phyloP scores from a whole-genome alignment of 1,140 invertebrate species.

The Bombus fervidus region DNA sequence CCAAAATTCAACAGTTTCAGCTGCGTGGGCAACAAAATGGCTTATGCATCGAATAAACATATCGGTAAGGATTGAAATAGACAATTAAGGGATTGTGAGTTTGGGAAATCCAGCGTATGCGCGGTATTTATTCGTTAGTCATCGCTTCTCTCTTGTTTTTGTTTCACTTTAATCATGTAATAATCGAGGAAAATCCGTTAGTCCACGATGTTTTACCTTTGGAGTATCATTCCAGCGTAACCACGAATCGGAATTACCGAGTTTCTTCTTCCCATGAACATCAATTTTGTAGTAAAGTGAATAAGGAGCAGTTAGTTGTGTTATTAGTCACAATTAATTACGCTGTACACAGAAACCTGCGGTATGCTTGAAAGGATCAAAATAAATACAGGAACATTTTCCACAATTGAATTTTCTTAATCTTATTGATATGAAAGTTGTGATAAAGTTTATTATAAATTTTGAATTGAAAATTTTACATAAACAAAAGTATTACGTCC shows the following conservation, averaged over 20 bases:
- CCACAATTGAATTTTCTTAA: no score
- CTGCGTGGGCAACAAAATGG: slow-evolving; percentile 32
- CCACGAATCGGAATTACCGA: neutral
- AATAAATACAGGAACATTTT: neutral
- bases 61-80: slow-evolving; percentile 56
- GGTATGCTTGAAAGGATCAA: neutral
- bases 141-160: neutral
- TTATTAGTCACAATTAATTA: no score
- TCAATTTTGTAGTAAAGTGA: neutral
- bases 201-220: neutral
- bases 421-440: no score
- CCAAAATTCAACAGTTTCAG: slow-evolving; percentile 50
- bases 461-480: no score
- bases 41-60: slow-evolving; percentile 38
- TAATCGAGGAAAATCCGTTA: neutral
- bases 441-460: no score
- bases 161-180: neutral
- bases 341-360: no score
- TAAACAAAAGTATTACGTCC: no score
- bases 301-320: neutral
- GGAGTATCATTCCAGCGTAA: neutral
- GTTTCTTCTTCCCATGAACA: neutral
- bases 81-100: slow-evolving; percentile 41
- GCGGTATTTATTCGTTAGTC: neutral
- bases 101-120: slow-evolving; percentile 24